Evolutionary conservation across 2,888 invertebrate species (phyloP), one percentile per base, ranked within the genome.

Genomic region (Tenthredo livida): DNA sequence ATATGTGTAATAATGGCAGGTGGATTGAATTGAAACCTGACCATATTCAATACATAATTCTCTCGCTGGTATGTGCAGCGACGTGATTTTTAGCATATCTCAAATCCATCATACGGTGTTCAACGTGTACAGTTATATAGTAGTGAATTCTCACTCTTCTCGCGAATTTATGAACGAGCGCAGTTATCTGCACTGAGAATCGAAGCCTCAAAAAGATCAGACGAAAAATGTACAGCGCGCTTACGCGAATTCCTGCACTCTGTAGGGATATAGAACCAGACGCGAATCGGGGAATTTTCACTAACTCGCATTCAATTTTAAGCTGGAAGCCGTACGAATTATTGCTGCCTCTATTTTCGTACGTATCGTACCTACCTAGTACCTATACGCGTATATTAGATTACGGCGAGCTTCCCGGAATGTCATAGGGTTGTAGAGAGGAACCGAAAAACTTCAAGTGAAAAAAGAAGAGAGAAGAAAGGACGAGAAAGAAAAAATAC

Each of bases 301-400:
- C 93, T 91, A 92, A 92, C 92, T 93, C 92, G 91, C 90, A 92
- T 92, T 92, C 92, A 93, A 93, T 93, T 93, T 93, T 93, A 93
- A 93, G 93, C 93, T 92, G 89, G 93, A 93, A 93, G 91, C 93
- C 93, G 86, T 93, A 93, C 91, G 91, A 93, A 90, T 91, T 91
- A 92, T 92, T 92, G 92, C 91, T 33, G 90, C 91, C 91, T 92
- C 91, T 91, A 92, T 91, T 92, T 70, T 92, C 91, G 91, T 92
- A 67, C 43, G 21, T 73, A 73, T 29, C 70, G 50, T 29, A 54
- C 50, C 25, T 77, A 77, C 50, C 15, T 10, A 15, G 50, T 54
- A 54, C 4, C 33, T 43, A n/a, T 67, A 7, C 50, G 3, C 40
- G 12, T 92, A 91, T 92, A 93, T 93, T 92, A 92, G 92, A 93